phyloP scores from a whole-genome alignment of 2,888 invertebrate genomes.

The Tenthredo livida region DNA sequence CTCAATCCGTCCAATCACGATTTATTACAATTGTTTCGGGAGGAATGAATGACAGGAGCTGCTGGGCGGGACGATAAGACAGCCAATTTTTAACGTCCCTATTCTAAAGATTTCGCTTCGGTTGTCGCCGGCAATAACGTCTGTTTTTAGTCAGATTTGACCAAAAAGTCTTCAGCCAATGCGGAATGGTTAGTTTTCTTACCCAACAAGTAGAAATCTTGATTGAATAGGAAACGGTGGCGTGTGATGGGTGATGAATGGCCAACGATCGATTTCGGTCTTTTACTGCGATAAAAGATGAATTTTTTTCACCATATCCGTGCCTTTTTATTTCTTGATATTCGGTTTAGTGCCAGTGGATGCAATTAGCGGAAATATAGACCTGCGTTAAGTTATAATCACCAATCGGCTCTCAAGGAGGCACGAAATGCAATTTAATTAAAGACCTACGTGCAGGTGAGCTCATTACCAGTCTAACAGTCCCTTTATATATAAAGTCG shows the following conservation, averaged over 20 bases:
- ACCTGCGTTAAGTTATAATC: conserved; percentile 37
- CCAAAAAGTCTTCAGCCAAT: background rate
- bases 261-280: background rate
- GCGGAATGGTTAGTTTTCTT: background rate
- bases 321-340: background rate
- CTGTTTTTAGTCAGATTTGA: background rate
- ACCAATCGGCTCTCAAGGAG: conserved; percentile 9
- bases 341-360: background rate
- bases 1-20: background rate
- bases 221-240: background rate
- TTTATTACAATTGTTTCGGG: background rate
- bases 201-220: background rate
- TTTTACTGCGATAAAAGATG: background rate
- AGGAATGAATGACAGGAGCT: background rate
- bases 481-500: conserved; percentile 60
- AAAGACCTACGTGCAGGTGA: conserved; percentile 29
- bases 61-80: background rate
- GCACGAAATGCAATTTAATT: conserved; percentile 41
- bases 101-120: background rate
- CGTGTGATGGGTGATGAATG: background rate
- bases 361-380: conserved; percentile 50
- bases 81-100: background rate
- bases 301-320: background rate
- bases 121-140: background rate
- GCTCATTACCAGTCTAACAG: conserved; percentile 46